Evolutionary conservation across 2,113 vertebrate species (phyloP).

Genomic region (Colinus virginianus): DNA sequence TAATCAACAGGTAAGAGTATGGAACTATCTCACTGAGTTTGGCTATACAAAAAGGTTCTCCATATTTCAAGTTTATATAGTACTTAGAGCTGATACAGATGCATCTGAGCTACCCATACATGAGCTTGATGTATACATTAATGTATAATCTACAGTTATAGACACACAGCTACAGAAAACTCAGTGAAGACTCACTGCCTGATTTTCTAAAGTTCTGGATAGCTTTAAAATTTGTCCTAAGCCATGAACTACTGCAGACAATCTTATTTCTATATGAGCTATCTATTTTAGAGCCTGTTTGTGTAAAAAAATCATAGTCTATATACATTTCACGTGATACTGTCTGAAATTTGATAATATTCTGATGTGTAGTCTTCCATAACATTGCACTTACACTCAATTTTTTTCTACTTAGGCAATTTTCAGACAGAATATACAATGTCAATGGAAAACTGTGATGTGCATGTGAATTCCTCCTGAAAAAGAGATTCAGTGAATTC

Average conservation of each 20-base stretch:
- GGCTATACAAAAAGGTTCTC: not conserved
- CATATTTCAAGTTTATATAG: not conserved
- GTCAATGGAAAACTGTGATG: not conserved
- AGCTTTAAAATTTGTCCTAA: not conserved
- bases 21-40: not conserved
- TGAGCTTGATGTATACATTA: not conserved
- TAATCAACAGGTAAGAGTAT: not conserved
- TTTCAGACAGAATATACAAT: not conserved
- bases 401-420: slow-evolving; percentile 40
- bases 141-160: not conserved
- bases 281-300: not conserved
- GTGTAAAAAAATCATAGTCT: not conserved
- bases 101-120: not conserved
- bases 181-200: not conserved
- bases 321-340: not conserved
- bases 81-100: not conserved
- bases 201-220: not conserved
- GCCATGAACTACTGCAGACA: not conserved
- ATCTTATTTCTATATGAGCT: not conserved
- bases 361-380: not conserved
- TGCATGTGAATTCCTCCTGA: not conserved
- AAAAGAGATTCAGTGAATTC: not conserved
- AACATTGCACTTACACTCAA: not conserved
- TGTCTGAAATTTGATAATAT: not conserved
- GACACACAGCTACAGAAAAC: not conserved